These are phyloP conservation scores for Oophaga pumilio DNA, from an alignment of 2,113 vertebrate species.

Conservation along the genomic window DNA sequence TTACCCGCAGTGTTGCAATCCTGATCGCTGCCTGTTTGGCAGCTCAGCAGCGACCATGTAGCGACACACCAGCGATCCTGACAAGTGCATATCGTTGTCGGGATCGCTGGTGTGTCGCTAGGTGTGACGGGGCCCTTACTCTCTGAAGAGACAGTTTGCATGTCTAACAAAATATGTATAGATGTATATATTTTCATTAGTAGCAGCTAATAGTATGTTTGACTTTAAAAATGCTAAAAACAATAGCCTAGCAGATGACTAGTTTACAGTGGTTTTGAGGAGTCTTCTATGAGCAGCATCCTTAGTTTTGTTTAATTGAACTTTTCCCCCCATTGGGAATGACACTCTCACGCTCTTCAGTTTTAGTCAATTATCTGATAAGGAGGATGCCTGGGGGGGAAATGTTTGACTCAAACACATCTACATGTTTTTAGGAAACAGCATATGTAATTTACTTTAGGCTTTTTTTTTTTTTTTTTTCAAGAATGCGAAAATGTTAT, in stretches of 20 bases:
- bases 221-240: neutral
- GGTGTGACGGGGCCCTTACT: too few relatives aligned
- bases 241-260: neutral
- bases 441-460: neutral
- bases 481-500: neutral
- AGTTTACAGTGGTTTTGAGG: neutral
- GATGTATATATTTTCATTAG: too few relatives aligned
- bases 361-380: slow-evolving; percentile 19
- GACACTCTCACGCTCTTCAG: slow-evolving; percentile 1
- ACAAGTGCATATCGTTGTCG: too few relatives aligned
- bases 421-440: neutral
- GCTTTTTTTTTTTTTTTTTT: neutral
- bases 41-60: too few relatives aligned
- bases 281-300: neutral
- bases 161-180: too few relatives aligned
- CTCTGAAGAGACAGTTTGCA: too few relatives aligned
- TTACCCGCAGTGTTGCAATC: too few relatives aligned
- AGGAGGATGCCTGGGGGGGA: neutral
- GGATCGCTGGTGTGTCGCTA: too few relatives aligned
- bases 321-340: neutral
- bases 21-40: too few relatives aligned
- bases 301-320: slow-evolving; percentile 8
- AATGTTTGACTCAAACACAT: neutral
- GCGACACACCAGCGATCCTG: too few relatives aligned
- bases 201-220: neutral